phyloP scores from a whole-genome alignment of 1,140 invertebrate species.

The Meloidogyne exigua region DNA sequence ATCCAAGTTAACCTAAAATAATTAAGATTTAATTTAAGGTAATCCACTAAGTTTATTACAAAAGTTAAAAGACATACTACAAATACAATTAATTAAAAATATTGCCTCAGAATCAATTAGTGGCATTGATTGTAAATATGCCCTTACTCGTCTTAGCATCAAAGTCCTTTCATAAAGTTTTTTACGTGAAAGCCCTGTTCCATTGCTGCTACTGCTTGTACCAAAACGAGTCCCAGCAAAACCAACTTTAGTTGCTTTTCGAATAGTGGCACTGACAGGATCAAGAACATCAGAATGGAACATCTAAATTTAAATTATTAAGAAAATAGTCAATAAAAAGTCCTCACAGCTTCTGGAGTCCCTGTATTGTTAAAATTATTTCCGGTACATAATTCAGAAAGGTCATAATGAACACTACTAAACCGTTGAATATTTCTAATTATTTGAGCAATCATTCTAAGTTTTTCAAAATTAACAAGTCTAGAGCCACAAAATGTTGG shows the following conservation, averaged over 20 bases:
- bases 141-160: constrained; percentile 91
- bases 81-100: not conserved
- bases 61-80: not conserved
- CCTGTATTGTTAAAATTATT: not conserved
- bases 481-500: constrained; percentile 82
- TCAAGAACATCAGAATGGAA: constrained; percentile 29
- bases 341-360: not conserved
- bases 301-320: not conserved
- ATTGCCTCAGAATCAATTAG: constrained; percentile 79
- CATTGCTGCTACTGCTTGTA: constrained; percentile 36
- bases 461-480: constrained; percentile 95
- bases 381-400: constrained; percentile 7
- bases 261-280: constrained; percentile 18
- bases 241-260: constrained; percentile 10
- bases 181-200: constrained; percentile 42
- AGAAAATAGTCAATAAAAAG: not conserved
- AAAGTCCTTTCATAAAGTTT: constrained; percentile 72
- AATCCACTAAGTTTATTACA: too few relatives aligned
- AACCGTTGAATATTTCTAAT: constrained; percentile 77
- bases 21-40: not conserved
- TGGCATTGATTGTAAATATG: constrained; percentile 87
- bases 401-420: constrained; percentile 66
- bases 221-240: constrained; percentile 7
- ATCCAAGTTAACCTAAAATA: constrained; percentile 73
- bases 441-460: constrained; percentile 97